Base-by-base conservation (phyloP, 2,113 vertebrate genomes). In the Stercorarius parasiticus region DNA sequence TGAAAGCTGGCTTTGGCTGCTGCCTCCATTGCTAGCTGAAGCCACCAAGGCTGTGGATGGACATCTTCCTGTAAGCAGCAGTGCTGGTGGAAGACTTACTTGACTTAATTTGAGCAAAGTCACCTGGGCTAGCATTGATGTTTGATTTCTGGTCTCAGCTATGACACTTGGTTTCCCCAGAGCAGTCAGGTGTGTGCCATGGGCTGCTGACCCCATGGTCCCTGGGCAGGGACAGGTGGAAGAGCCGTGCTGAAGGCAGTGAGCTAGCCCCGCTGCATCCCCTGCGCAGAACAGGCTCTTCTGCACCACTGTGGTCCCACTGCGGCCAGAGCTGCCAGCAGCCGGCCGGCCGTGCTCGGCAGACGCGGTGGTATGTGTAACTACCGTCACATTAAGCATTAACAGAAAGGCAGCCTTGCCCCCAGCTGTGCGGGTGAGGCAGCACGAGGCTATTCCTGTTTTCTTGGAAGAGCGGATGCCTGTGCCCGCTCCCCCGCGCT, bases 121-220 rank as follows among this genome's bases (percentile, higher is more conserved):
- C 17, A 29, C 43, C 14, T 1, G 0, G 12, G 4, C 76, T 53
- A 40, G 42, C 1, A 1, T 38, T 50, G 5, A 1, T 13, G 20
- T 65, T 80, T 45, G 45, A 8, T 61, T 30, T 70, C 65, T 88
- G 56, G 15, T 65, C 65, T 55, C 29, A 55, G 25, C 49, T 55
- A 2, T 14, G 13, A 15, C 26, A 8, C 42, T 34, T 38, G 0
- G 2, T 58, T 58, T 52, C 34, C 56, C 43, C 21, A 34, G 45
- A 47, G 76, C 36, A 12, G 34, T 13, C 0, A 0, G 13, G 66
- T 29, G 25, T 14, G 9, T 42, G 62, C 38, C 6, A 8, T 10
- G 40, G 38, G 38, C 27, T 30, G 29, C 27, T 42, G 18, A 65
- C 26, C 11, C 14, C 3, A 0, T 0, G 2, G 23, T 18, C 6